These are phyloP conservation scores for Parus major DNA, from an alignment of 2,113 vertebrate genomes.

Conservation along the genomic window DNA sequence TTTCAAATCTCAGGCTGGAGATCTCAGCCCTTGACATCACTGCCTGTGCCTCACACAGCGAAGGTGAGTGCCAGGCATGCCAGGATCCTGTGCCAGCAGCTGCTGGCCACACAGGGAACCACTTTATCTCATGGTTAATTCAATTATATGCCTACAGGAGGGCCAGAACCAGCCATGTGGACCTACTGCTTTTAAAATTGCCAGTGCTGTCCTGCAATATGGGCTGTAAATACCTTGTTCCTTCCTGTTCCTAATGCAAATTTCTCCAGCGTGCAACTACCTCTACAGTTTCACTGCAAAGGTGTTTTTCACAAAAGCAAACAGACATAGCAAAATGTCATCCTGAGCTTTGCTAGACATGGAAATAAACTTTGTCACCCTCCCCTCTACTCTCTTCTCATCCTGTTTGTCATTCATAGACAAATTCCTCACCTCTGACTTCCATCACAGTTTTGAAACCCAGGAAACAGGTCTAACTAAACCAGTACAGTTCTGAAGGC, in stretches of 20 bases:
- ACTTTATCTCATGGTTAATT: background rate
- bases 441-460: background rate
- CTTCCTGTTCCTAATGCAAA: background rate
- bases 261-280: background rate
- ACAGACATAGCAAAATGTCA: background rate
- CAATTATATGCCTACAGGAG: background rate
- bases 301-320: background rate
- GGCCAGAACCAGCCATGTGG: background rate
- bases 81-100: background rate
- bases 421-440: constrained; percentile 2
- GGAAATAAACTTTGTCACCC: background rate
- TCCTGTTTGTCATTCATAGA: background rate
- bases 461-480: background rate
- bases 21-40: background rate
- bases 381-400: background rate
- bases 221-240: background rate
- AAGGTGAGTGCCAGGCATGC: background rate
- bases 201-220: background rate
- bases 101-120: background rate
- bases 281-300: background rate
- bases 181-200: background rate
- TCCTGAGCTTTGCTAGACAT: background rate
- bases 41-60: accelerated
- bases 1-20: background rate
- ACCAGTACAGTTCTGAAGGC: background rate